Percentiles rank a stretch among this genome's conserved stretches.
These are phyloP conservation scores for Vanessa cardui DNA, from an alignment of 2,888 invertebrate species.

Conservation along the genomic window DNA sequence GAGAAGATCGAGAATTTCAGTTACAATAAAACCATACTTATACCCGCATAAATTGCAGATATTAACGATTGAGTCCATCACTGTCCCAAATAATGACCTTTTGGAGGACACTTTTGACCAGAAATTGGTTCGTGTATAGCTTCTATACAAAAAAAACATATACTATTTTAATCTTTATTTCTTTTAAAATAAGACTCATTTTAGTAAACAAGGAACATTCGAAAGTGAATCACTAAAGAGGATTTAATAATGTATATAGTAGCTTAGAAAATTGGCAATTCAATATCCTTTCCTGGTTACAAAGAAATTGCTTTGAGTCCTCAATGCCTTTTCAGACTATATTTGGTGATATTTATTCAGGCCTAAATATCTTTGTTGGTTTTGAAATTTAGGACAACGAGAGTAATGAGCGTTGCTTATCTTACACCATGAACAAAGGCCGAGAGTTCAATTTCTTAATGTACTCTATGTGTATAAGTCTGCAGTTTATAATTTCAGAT, in stretches of 20 bases:
- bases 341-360: not conserved
- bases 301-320: not conserved
- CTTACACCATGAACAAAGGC: too few relatives aligned
- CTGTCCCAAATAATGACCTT: conserved; percentile 53
- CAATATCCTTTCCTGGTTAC: not conserved
- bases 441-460: too few relatives aligned
- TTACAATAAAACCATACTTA: conserved; percentile 58
- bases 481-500: too few relatives aligned
- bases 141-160: conserved; percentile 10
- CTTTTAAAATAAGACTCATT: not conserved
- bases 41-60: conserved; percentile 59
- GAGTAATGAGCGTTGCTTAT: too few relatives aligned
- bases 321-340: not conserved
- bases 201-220: not conserved
- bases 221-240: not conserved
- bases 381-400: too few relatives aligned
- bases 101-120: conserved; percentile 51
- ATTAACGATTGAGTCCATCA: conserved; percentile 55
- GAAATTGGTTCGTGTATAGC: conserved; percentile 40
- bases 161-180: conserved; percentile 5
- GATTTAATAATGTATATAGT: conserved; percentile 8
- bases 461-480: too few relatives aligned
- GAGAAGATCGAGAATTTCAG: conserved; percentile 49
- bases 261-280: conserved; percentile 11
- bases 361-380: not conserved